Evolutionary conservation across 2,888 invertebrate genomes (phyloP).

Genomic region (Xestia sexstrigata): DNA sequence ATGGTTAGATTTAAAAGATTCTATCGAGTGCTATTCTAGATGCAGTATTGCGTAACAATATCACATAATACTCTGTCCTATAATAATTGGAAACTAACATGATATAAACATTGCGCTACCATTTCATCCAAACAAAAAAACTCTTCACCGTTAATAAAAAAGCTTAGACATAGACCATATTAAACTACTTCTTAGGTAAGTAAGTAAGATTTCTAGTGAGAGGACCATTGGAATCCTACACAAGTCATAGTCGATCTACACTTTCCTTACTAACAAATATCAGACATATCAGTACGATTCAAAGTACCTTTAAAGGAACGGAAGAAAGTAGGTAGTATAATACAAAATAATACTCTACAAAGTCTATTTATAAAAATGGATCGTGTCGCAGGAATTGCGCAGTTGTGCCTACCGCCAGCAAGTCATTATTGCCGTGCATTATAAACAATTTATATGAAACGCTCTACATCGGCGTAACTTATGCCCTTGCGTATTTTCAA

Average conservation of each 20-base stretch:
- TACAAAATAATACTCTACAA: too few species aligned
- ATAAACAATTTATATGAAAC: constrained; percentile 76
- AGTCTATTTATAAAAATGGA: constrained; percentile 53
- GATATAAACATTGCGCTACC: not conserved
- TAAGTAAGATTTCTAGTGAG: not conserved
- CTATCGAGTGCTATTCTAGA: not conserved
- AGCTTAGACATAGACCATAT: not conserved
- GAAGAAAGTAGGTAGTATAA: constrained; percentile 9
- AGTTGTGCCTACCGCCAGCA: constrained; percentile 42
- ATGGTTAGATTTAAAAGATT: not conserved
- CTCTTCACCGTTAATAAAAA: not conserved
- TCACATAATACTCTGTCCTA: not conserved
- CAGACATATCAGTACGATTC: not conserved
- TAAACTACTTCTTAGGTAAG: not conserved
- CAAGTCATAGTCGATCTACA: not conserved
- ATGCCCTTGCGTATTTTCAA: constrained; percentile 78
- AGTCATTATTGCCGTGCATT: constrained; percentile 60
- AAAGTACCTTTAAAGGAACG: not conserved
- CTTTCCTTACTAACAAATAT: not conserved
- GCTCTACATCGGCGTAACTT: constrained; percentile 72
- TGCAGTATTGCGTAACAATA: not conserved
- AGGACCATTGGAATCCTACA: not conserved
- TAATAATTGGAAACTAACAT: not conserved
- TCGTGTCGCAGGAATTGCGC: constrained; percentile 30
- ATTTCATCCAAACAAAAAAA: not conserved